A percentile compares a stretch with the other conserved stretches of the same genome.
Conservation (phyloP, 1,140 invertebrate genomes). For the Heliconius congener region DNA sequence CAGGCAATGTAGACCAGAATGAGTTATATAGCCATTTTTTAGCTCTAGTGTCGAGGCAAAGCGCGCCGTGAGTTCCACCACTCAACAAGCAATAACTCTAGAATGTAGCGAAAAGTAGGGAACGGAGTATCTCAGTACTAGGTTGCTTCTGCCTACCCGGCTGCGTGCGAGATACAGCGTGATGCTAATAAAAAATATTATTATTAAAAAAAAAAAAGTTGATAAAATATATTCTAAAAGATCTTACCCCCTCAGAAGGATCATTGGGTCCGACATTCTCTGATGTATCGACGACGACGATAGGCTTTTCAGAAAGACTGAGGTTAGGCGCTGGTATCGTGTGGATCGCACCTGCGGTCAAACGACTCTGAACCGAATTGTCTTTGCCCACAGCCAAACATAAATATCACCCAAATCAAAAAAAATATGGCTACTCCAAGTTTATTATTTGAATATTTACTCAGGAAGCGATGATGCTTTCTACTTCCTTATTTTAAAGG, state of each 20-base stretch:
- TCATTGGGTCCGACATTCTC: constrained; percentile 48
- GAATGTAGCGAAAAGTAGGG: too few relatives aligned
- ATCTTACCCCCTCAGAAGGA: constrained; percentile 50
- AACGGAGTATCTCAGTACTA: too few relatives aligned
- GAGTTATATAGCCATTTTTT: too few relatives aligned
- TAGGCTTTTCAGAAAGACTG: constrained; percentile 80
- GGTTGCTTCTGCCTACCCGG: too few relatives aligned
- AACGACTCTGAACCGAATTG: constrained; percentile 54
- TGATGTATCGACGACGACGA: constrained; percentile 64
- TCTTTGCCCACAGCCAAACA: constrained; percentile 51
- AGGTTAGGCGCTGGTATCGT: constrained; percentile 91
- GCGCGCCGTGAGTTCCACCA: too few relatives aligned
- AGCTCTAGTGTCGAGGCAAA: too few relatives aligned
- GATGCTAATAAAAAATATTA: too few relatives aligned
- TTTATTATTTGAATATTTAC: neutral
- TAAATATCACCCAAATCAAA: constrained; percentile 20
- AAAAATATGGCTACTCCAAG: neutral
- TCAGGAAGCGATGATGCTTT: neutral
- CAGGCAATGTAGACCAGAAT: too few relatives aligned
- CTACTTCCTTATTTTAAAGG: too few relatives aligned
- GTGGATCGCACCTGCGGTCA: constrained; percentile 87
- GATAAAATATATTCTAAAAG: neutral
- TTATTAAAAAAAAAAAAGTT: too few relatives aligned
- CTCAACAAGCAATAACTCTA: too few relatives aligned
- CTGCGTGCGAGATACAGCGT: too few relatives aligned